Evolutionary conservation across 1,140 invertebrate genomes (phyloP).

Genomic region (Tetraneura akinire): DNA sequence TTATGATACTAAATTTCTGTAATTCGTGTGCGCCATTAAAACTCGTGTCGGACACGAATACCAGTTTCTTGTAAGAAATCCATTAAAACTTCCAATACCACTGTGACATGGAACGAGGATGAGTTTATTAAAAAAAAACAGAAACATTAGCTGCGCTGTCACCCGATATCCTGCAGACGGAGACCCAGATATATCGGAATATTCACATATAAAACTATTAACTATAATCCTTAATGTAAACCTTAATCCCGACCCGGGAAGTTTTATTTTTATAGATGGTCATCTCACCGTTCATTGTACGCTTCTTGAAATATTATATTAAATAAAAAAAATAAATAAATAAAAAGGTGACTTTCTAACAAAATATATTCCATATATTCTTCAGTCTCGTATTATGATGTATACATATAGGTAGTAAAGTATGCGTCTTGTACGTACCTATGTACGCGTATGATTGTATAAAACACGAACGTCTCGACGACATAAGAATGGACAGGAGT

Average conservation of each 20-base stretch:
- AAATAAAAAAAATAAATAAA: constrained; percentile 11
- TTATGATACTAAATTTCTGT: not conserved
- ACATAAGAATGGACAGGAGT: not conserved
- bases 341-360: not conserved
- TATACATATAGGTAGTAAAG: too few species aligned
- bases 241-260: not conserved
- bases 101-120: not conserved
- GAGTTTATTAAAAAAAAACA: constrained; percentile 50
- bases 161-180: constrained; percentile 26
- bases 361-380: too few species aligned
- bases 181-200: not conserved
- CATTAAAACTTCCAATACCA: constrained; percentile 37
- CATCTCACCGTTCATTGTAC: too few species aligned
- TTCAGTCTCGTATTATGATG: too few species aligned
- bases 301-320: too few species aligned
- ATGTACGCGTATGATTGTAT: not conserved
- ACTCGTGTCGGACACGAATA: constrained; percentile 45
- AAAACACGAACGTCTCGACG: not conserved
- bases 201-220: too few species aligned
- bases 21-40: constrained; percentile 42
- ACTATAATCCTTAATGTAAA: too few species aligned
- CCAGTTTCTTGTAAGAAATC: constrained; percentile 42
- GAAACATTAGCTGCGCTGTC: constrained; percentile 20
- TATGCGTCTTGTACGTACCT: too few species aligned
- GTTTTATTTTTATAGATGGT: not conserved